Evolutionary conservation across 2,888 invertebrate genomes (phyloP).

Genomic region (Chaetogeoica ovagalla): DNA sequence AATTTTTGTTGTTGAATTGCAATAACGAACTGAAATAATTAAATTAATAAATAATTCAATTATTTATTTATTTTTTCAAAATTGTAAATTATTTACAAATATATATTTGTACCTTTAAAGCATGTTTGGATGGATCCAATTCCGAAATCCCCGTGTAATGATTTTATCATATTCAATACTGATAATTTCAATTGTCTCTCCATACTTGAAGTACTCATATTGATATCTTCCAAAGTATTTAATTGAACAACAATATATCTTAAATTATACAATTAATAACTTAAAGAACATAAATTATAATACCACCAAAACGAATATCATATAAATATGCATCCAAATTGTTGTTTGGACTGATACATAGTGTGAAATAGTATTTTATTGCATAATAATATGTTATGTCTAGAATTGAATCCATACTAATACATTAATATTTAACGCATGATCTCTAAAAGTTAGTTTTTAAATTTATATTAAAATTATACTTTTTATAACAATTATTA

Average conservation of each 20-base stretch:
- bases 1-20: constrained; percentile 75
- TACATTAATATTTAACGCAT: too few relatives aligned
- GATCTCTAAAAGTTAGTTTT: too few relatives aligned
- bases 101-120: constrained; percentile 60
- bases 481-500: too few relatives aligned
- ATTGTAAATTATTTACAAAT: not conserved
- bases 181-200: constrained; percentile 25
- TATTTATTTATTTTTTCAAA: not conserved
- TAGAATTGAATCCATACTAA: too few relatives aligned
- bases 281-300: too few relatives aligned
- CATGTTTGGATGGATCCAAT: constrained; percentile 71
- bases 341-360: too few relatives aligned
- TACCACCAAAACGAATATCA: too few relatives aligned
- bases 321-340: too few relatives aligned
- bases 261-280: not conserved
- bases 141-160: constrained; percentile 77
- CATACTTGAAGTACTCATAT: constrained; percentile 23
- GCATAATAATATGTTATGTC: too few relatives aligned
- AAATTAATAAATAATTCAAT: not conserved
- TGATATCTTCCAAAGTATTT: not conserved
- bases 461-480: too few relatives aligned
- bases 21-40: constrained; percentile 71
- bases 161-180: constrained; percentile 61
- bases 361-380: too few relatives aligned
- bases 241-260: constrained; percentile 37